Conservation (phyloP, 2,888 invertebrate species). For the Matsumyia berberina region DNA sequence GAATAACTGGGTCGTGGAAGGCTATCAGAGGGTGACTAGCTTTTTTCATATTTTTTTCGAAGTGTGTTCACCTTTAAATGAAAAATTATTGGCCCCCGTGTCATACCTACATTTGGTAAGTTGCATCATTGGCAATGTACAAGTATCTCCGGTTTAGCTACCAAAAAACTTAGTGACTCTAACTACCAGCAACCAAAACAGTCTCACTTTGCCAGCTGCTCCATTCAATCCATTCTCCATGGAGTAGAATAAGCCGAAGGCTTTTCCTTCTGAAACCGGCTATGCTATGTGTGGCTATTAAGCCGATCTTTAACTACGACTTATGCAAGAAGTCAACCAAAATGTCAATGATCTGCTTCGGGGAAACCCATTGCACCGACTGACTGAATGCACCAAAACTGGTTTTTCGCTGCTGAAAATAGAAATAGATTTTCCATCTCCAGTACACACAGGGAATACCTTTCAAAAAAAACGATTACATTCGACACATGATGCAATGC, state of each 20-base stretch:
- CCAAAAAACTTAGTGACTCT: no score
- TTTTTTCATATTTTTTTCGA: no score
- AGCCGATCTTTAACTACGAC: neutral
- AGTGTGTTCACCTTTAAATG: no score
- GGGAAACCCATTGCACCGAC: slow-evolving; percentile 1
- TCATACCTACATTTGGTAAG: no score
- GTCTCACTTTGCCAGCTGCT: neutral
- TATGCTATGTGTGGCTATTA: neutral
- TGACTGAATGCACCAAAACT: neutral
- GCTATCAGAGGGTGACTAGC: no score
- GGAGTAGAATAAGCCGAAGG: neutral
- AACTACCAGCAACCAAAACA: neutral
- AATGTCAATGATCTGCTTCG: neutral
- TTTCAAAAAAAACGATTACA: neutral
- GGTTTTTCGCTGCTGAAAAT: neutral
- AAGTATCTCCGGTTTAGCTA: no score
- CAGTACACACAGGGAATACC: neutral
- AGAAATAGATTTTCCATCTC: neutral
- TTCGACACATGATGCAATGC: neutral
- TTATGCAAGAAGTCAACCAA: neutral
- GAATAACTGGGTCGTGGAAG: no score
- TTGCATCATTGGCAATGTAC: no score
- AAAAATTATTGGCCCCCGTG: no score
- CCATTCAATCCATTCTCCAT: neutral
- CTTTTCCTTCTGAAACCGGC: neutral